Base-by-base conservation (phyloP, 2,113 vertebrate species). In the Xyliphius kryptos region DNA sequence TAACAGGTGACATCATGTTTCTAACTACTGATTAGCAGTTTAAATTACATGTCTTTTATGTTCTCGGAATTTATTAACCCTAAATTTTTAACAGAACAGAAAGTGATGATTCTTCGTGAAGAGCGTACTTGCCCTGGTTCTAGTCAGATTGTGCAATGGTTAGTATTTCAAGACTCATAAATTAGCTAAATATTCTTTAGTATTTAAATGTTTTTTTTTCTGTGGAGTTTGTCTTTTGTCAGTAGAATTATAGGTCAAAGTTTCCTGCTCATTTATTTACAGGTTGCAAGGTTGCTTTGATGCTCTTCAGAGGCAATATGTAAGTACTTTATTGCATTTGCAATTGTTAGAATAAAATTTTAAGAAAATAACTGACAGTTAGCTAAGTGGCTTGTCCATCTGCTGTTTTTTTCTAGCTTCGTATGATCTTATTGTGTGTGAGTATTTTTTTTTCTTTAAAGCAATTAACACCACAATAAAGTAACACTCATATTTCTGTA, bases 131-230 rank as follows among this genome's bases (percentile, higher is more conserved):
- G 91, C 50, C 95, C 93, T 6, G 91, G 91, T 46, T 86, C 92
- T 37, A 80, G 73, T 69, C 92, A 96, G 74, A 86, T 98, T 63
- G 89, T 96, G 62, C 89, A 91, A 56, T 98, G 95, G 95, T 97
- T 22, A 54, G 65, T 66, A 44, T 51, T 59, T 46, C 17, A 15
- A 66, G 2, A 50, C 17, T 16, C 3, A 37, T 7, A 15, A 54
- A 16, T 13, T 36, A 48, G 44, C 21, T 48, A 12, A 55, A 46
- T 46, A n/a, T 17, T 52, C 9, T 32, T 22, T 17, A 46, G 40
- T 15, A 2, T 57, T 1, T 17, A 36, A 38, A 21, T 9, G 52
- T 53, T 26, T 6, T 49, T 5, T n/a, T 48, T 7, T n/a, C 5
- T 32, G 36, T 21, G 14, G 5, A 56, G 43, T 47, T 38, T 5